These are phyloP conservation scores for Diploscapter pachys DNA, from an alignment of 1,140 invertebrate species.

Conservation along the genomic window DNA sequence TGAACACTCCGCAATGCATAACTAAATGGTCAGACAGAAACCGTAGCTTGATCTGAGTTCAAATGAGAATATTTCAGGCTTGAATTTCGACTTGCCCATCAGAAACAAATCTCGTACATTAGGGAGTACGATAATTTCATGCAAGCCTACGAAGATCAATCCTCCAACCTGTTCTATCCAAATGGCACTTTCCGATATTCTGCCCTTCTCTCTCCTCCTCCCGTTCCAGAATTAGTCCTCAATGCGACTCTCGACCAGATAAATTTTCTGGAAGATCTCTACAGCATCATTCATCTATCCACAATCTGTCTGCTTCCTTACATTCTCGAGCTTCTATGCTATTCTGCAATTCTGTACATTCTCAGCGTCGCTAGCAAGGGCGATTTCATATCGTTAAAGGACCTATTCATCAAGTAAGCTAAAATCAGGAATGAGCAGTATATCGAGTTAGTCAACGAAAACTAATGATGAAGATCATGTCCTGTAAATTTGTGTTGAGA, in stretches of 20 bases:
- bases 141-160: constrained; percentile 6
- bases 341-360: constrained; percentile 30
- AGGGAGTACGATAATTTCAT: constrained; percentile 2
- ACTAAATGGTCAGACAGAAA: constrained; percentile 19
- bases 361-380: constrained; percentile 17
- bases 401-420: constrained; percentile 10
- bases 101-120: constrained; percentile 17
- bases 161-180: constrained; percentile 1
- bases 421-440: no score
- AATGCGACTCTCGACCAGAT: constrained; percentile 10
- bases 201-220: neutral
- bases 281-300: constrained; percentile 27
- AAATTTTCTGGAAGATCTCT: neutral
- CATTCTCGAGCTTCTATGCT: constrained; percentile 27
- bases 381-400: constrained; percentile 13
- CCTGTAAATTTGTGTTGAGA: no score
- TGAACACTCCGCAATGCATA: constrained; percentile 23
- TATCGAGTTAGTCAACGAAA: no score
- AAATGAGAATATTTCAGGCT: constrained; percentile 10
- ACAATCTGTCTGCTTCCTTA: constrained; percentile 30
- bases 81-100: constrained; percentile 14
- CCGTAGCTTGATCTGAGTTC: neutral
- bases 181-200: constrained; percentile 13
- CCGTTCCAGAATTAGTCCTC: constrained; percentile 17
- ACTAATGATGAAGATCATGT: no score